Base-by-base conservation (phyloP, 2,888 invertebrate genomes). In the Yponomeuta sedellus region DNA sequence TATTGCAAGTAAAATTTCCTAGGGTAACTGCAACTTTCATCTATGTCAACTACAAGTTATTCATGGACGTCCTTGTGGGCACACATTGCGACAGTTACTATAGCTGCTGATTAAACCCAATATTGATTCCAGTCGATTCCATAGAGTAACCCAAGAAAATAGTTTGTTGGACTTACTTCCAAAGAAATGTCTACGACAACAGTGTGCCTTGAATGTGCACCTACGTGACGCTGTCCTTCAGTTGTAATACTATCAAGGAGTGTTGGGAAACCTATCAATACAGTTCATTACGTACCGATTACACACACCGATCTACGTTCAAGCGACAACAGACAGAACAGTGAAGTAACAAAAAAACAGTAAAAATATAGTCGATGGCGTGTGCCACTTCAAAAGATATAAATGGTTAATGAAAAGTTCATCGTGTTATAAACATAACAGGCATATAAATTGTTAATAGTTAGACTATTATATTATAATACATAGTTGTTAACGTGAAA, bases 401-500 rank as follows among this genome's bases (percentile, higher is more conserved):
- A 77, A 73, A 80, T 77, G 77, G 77, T 75, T 77, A 81, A 80
- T 66, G 83, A 81, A 79, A 84, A 88, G 86, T 84, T 88, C 85
- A 88, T 90, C 79, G 77, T 89, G 91, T 91, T 91, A 91, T 90
- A 89, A 89, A 91, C 91, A 89, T 90, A 91, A 91, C 91, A 91
- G 91, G 91, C 91, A 91, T 86, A 89, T 88, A 89, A 83, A 86
- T 16, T 89, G 90, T 91, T 91, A 90, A 90, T 90, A 90, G 90
- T 91, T 91, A 91, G 91, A 90, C 90, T 90, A 90, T 91, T 88
- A 89, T 90, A 90, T 91, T 88, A 89, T 88, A 89, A 88, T 89
- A 90, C 86, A 89, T 88, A 88, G 82, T 56, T 89, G 90, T 91
- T 90, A 91, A 88, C 87, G 88, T 90, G 90, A 88, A 86, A 89